Conservation (phyloP, 2,797 vertebrate species). For the Danio aesculapii region DNA sequence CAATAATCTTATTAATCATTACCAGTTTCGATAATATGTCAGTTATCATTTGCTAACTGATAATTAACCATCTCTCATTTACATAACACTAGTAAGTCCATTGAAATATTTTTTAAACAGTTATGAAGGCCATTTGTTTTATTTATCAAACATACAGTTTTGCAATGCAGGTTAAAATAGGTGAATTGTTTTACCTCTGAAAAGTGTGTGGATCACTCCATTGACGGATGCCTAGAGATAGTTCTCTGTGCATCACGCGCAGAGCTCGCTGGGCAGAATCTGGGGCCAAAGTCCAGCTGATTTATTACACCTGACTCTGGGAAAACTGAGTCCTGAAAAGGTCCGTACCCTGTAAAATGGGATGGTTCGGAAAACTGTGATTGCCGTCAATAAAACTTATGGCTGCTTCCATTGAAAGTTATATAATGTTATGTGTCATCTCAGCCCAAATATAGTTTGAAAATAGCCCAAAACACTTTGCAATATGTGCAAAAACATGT, state of each 20-base stretch:
- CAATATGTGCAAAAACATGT: neutral
- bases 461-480: neutral
- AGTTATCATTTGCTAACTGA: conserved; percentile 11
- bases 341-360: conserved; percentile 16
- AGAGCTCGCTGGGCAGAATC: conserved; percentile 43
- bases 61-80: neutral
- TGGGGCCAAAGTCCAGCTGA: conserved; percentile 76
- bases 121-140: neutral
- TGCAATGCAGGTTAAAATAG: neutral
- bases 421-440: neutral
- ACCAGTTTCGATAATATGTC: conserved; percentile 13
- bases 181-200: conserved; percentile 68
- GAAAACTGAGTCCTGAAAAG: conserved; percentile 50
- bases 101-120: neutral
- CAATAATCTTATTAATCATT: conserved; percentile 32
- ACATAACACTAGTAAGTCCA: neutral
- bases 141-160: neutral
- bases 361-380: conserved; percentile 17
- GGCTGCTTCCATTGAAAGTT: conserved; percentile 4
- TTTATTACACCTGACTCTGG: conserved; percentile 65
- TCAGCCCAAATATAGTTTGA: neutral
- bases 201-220: conserved; percentile 52
- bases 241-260: conserved; percentile 71
- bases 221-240: conserved; percentile 51
- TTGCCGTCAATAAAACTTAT: conserved; percentile 37